A percentile compares a stretch with the other conserved stretches of the same genome.
Conservation (phyloP, 2,797 vertebrate genomes). For the Otus scops region DNA sequence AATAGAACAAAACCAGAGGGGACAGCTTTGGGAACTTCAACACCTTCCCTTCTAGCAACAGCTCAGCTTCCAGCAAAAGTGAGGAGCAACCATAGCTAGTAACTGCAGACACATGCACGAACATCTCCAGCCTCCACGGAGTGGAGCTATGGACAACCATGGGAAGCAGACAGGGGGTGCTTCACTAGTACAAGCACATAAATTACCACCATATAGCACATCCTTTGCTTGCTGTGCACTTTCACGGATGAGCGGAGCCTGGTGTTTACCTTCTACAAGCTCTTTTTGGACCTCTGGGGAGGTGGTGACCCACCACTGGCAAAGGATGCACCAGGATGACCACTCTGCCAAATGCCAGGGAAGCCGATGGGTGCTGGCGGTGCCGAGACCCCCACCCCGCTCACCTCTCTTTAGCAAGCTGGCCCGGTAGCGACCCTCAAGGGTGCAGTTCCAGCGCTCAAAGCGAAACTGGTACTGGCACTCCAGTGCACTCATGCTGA, state of each 20-base stretch:
- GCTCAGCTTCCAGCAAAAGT: neutral
- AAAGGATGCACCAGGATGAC: fast-evolving
- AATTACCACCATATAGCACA: neutral
- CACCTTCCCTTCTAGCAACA: neutral
- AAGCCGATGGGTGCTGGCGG: fast-evolving
- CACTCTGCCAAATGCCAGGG: neutral
- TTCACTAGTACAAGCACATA: neutral
- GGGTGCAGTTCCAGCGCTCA: conserved; percentile 98
- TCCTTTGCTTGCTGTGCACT: too few relatives aligned
- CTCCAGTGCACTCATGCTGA: conserved; percentile 94
- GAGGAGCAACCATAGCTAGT: fast-evolving
- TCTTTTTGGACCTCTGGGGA: neutral
- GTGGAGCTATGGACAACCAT: neutral
- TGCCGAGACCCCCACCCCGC: neutral
- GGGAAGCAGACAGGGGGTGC: neutral
- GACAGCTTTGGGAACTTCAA: neutral
- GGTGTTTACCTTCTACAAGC: neutral
- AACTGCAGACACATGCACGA: neutral
- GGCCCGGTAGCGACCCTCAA: conserved; percentile 92
- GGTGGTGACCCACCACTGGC: neutral
- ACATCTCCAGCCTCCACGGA: neutral
- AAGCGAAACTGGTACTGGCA: conserved; percentile 99
- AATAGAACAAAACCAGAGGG: neutral
- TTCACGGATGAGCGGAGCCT: neutral
- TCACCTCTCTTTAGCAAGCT: conserved; percentile 93